Evolutionary conservation across 2,888 invertebrate genomes (phyloP).

Genomic region (Orthosia gothica): DNA sequence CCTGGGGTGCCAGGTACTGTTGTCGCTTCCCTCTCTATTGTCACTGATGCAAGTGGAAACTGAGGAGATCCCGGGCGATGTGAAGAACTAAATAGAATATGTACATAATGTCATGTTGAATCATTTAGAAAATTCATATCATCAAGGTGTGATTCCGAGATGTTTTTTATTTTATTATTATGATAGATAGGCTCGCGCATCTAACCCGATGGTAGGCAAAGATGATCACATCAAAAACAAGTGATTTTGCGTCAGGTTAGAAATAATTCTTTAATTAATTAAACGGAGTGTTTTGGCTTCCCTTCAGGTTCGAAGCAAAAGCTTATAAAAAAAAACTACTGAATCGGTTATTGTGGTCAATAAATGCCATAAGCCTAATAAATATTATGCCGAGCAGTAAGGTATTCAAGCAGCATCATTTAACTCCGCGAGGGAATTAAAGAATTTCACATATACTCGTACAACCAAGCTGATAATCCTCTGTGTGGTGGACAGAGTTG

Average conservation of each 20-base stretch:
- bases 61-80: no score
- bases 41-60: no score
- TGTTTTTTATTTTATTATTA: no score
- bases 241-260: background rate
- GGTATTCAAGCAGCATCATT: slow-evolving; percentile 31
- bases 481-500: background rate
- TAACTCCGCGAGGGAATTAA: slow-evolving; percentile 19
- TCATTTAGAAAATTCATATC: no score
- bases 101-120: no score
- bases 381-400: slow-evolving; percentile 19
- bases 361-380: background rate
- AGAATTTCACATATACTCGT: slow-evolving; percentile 24
- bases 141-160: background rate
- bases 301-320: background rate
- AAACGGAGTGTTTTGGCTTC: background rate
- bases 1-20: background rate
- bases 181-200: no score
- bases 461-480: slow-evolving; percentile 22
- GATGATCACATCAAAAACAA: background rate
- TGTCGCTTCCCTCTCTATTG: background rate
- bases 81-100: no score
- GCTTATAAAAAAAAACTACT: background rate
- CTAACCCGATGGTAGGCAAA: no score
- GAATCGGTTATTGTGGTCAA: slow-evolving; percentile 16
- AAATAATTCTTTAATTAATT: background rate